Evolutionary conservation across 2,113 vertebrate species (phyloP), one percentile per base, ranked within the genome.

Genomic region (Alosa alosa): DNA sequence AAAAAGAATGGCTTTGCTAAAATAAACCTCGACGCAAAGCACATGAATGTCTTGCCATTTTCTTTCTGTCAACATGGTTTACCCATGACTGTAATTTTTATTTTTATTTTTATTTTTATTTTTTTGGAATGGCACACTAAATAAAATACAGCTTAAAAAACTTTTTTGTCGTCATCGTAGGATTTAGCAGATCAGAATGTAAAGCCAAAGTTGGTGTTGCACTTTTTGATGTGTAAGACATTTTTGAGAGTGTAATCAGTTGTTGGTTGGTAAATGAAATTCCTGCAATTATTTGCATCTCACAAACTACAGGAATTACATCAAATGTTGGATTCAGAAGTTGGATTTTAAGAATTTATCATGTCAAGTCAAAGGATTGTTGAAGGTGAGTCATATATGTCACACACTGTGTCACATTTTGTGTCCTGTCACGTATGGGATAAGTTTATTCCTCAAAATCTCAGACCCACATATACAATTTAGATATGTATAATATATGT

Each of bases 1-100:
- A 88, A 88, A 64, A 93, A 94, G 90, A 94, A 93, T 94, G 96
- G 95, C 96, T 97, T 97, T 97, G 97, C 97, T 96, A 96, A 96
- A 95, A 96, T 96, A 96, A 96, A 96, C 86, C 93, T 91, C 88
- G 92, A 95, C 94, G 93, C 93, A 90, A 95, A 96, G 93, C 92
- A 91, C 95, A 91, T 78, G 84, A 94, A 90, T 88, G 88, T 89
- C 83, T 90, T 84, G 49, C 89, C 45, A n/a, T 82, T 78, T 91
- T 91, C 89, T 82, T 89, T 90, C 75, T 18, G 41, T 36, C 17
- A 52, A 44, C 57, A 83, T 78, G 90, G 82, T 81, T 86, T 87
- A 89, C 60, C 39, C 22, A 55, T 88, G 82, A 83, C 82, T 88
- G 84, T 83, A 85, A 85, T 88, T 86, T 86, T 44, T 44, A 4